Evolutionary conservation across 1,140 invertebrate species (phyloP), one percentile per base, ranked within the genome.

Genomic region (Sinonovacula constricta): DNA sequence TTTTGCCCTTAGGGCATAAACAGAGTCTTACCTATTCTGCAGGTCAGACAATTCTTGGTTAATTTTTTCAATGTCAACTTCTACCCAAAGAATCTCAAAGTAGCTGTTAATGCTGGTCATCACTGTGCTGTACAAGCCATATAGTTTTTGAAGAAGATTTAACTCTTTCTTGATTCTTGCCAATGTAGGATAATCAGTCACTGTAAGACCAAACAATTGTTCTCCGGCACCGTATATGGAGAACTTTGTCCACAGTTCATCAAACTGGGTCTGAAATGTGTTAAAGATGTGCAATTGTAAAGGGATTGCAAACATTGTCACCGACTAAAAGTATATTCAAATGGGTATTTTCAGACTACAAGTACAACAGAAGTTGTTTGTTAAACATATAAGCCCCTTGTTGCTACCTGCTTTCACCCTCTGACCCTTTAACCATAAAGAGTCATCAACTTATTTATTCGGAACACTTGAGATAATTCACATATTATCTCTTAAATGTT

Each of bases 41-140:
- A 99, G 98, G 86, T 99, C 97, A 94, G 97, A 95, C 3, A 99
- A 91, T 88, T 99, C 97, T 87, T 97, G 97, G 86, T 98, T 98
- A 79, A 99, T 99, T 88, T 97, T 96, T 89, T 99, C 97, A 84
- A 98, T 97, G 84, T 99, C 97, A 0, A 98, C 96, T 86, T 98
- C 97, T 45, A 94, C 95, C 97, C 97, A 99, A 0, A 96, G 94
- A 84, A 99, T 98, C 86, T 98, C 97, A 86, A 98, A 98, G 90
- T 99, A 99, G 85, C 96, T 96, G 90, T 95, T 97, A 28, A 99
- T 97, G 80, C 96, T 93, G 85, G 98, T 96, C 77, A 98, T 98
- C 0, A 99, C 97, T 86, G 97, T 96, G 88, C 97, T 98, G 87
- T 98, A 99, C 0, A 98, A 91, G 89, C 97, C 97, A 86, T 99